phyloP scores from a whole-genome alignment of 2,113 vertebrate species.

The Herpailurus yagouaroundi region DNA sequence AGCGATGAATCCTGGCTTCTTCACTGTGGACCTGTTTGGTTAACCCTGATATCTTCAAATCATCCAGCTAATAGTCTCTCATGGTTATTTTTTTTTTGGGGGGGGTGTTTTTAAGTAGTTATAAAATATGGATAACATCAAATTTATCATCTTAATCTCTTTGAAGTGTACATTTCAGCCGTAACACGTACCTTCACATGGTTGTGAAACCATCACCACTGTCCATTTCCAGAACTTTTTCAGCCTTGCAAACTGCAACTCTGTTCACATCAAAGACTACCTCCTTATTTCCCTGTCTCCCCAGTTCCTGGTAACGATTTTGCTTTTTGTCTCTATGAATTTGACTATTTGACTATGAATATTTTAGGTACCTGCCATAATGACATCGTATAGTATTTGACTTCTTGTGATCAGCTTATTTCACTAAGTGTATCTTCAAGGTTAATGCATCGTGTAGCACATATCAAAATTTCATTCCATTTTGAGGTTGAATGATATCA shows the following conservation, averaged over 20 bases:
- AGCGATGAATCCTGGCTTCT: not conserved
- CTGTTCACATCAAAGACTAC: not conserved
- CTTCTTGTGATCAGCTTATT: not conserved
- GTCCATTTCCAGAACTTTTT: not conserved
- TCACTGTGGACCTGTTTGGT: not conserved
- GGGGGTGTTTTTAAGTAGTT: not conserved
- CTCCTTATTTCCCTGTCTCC: not conserved
- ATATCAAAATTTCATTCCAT: not conserved
- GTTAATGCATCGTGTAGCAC: not conserved
- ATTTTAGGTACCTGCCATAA: not conserved
- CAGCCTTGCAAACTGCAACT: not conserved
- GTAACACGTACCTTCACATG: not conserved
- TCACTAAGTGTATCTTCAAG: not conserved
- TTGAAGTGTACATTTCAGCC: not conserved
- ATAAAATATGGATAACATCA: not conserved
- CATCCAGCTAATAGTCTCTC: not conserved
- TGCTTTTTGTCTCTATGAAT: not conserved
- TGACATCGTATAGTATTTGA: not conserved
- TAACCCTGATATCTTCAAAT: not conserved
- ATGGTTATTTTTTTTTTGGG: not conserved
- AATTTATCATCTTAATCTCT: not conserved
- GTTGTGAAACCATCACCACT: not conserved
- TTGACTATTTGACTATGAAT: not conserved
- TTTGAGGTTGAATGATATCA: not conserved
- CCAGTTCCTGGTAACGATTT: not conserved